Base-by-base conservation (phyloP, 2,797 vertebrate species). In the Melanotaenia trifasciata region DNA sequence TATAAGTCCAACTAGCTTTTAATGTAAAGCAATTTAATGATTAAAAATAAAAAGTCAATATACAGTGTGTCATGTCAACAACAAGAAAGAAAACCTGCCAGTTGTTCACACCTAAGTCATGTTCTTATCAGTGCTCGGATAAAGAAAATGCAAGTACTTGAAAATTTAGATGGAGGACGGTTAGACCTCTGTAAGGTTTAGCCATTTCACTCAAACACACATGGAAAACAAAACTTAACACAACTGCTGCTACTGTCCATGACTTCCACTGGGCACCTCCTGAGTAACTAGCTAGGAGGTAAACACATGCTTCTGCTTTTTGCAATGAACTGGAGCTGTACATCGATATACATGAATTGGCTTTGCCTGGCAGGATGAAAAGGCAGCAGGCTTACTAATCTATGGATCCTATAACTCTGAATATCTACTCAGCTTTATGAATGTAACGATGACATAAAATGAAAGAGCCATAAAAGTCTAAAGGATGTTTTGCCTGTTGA, bases 201-300 rank as follows among this genome's bases (percentile, higher is more conserved):
- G 81, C 92, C 92, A 92, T 93, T 92, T 93, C 89, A 87, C 84
- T 94, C 92, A 87, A 93, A 94, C 92, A 62, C 93, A 90, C 89
- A 0, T 60, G 84, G 86, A 91, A 85, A 88, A 84, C 79, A 75
- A 82, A 85, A 87, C 76, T 32, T 56, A 78, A 88, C 71, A 67
- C 64, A 70, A 72, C 60, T 26, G 8, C 64, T 71, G 83, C 87
- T 64, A 58, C 28, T 53, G 82, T 80, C 62, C 20, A 3, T 35
- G 60, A 43, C 73, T 70, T 84, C 56, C 83, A 82, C 86, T 70
- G 88, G 40, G 71, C 81, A 71, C 87, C 87, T 88, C 80, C 74
- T 32, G 45, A 59, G 61, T 67, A 64, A 78, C 60, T 79, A 78
- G 77, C 62, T 57, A 58, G 47, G 81, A 87, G 78, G 81, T 86